Evolutionary conservation across 2,888 invertebrate species (phyloP).

Genomic region (Tetragonula carbonaria): DNA sequence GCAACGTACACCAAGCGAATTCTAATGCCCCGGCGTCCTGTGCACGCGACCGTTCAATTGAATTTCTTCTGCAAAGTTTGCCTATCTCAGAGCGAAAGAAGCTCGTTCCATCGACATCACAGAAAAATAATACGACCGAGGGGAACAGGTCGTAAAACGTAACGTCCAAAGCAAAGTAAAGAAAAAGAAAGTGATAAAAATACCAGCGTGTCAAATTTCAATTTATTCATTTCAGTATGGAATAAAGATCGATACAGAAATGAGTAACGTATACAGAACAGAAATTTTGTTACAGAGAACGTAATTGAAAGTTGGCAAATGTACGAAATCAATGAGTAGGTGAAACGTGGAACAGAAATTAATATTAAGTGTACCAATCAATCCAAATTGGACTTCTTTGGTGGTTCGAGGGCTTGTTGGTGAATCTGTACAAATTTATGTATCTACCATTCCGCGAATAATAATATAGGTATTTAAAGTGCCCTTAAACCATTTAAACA

Average conservation of each 20-base stretch:
- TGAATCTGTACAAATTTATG: no score
- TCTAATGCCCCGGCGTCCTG: slow-evolving; percentile 62
- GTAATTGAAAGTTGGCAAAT: no score
- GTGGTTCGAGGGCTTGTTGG: no score
- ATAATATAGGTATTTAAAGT: background rate
- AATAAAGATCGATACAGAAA: no score
- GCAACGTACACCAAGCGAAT: slow-evolving; percentile 61
- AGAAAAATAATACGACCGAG: slow-evolving; percentile 26
- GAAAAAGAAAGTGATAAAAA: background rate
- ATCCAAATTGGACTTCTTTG: no score
- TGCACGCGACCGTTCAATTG: slow-evolving; percentile 62
- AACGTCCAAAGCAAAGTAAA: background rate
- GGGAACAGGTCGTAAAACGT: background rate
- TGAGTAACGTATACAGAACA: no score
- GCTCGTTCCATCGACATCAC: slow-evolving; percentile 31
- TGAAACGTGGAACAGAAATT: no score
- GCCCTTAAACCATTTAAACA: background rate
- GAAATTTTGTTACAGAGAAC: no score
- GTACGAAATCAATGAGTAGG: no score
- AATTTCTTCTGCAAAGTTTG: slow-evolving; percentile 66
- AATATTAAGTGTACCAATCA: no score
- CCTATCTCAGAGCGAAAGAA: slow-evolving; percentile 46
- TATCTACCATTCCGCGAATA: no score
- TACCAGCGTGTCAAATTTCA: background rate
- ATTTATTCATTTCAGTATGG: no score